Conservation (phyloP, 1,140 invertebrate species). For the Atta texana region DNA sequence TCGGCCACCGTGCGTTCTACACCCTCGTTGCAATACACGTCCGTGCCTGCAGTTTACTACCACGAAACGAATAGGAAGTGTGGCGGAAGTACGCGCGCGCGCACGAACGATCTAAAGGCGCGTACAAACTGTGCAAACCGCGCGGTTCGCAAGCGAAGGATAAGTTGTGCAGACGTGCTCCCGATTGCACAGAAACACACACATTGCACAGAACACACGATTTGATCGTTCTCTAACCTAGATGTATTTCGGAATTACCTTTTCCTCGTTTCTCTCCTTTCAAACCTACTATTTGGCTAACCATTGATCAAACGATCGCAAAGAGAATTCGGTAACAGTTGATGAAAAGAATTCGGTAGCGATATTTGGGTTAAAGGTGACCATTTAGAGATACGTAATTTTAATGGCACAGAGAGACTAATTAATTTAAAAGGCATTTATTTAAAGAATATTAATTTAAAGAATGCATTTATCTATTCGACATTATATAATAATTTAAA, state of each 20-base stretch:
- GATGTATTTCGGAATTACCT: conserved; percentile 17
- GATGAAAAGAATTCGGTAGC: conserved; percentile 2
- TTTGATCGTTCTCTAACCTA: conserved; percentile 1
- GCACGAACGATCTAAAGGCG: conserved; percentile 26
- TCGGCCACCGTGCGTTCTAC: neutral
- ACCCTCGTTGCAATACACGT: neutral
- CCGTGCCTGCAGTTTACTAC: conserved; percentile 7
- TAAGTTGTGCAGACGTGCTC: conserved; percentile 8
- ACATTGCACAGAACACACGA: conserved; percentile 9
- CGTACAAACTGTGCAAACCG: conserved; percentile 22
- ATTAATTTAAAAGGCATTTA: neutral
- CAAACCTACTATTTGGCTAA: conserved; percentile 25
- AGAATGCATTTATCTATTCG: neutral
- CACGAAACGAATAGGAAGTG: conserved; percentile 30
- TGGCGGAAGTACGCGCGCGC: conserved; percentile 31
- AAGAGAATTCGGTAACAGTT: conserved; percentile 39
- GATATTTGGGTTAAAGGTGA: conserved; percentile 17
- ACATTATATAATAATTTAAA: neutral
- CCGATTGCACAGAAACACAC: neutral
- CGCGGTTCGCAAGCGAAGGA: neutral
- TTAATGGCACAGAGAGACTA: neutral
- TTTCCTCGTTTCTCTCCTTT: conserved; percentile 3
- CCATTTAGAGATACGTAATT: neutral
- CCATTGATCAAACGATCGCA: conserved; percentile 21
- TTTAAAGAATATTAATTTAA: neutral